Evolutionary conservation across 2,113 vertebrate genomes (phyloP).

Genomic region (Haemorhous mexicanus): DNA sequence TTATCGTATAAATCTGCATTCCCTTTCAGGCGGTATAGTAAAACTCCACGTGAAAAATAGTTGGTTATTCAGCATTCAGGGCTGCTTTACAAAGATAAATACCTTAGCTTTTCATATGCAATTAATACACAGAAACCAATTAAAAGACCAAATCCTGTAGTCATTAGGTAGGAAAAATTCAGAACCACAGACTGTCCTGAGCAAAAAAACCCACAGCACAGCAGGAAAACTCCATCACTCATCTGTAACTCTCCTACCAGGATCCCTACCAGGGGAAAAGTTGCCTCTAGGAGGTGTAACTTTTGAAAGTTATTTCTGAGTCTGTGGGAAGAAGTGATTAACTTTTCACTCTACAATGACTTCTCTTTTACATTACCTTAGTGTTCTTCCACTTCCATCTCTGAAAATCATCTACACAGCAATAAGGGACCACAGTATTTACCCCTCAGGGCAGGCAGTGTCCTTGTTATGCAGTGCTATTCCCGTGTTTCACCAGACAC

Average conservation of each 20-base stretch:
- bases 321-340: background rate
- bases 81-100: slow-evolving; percentile 50
- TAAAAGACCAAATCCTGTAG: slow-evolving; percentile 42
- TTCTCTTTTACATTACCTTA: background rate
- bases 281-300: slow-evolving; percentile 8
- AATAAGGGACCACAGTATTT: slow-evolving; percentile 38
- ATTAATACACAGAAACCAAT: slow-evolving; percentile 63
- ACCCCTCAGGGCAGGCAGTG: background rate
- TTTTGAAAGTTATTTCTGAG: slow-evolving; percentile 4
- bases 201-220: slow-evolving; percentile 17
- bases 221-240: background rate
- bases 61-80: slow-evolving; percentile 21
- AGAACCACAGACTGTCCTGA: background rate
- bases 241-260: background rate
- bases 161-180: slow-evolving; percentile 30
- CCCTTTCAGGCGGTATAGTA: slow-evolving; percentile 12
- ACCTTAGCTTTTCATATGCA: slow-evolving; percentile 13
- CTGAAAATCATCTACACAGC: background rate
- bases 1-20: slow-evolving; percentile 35
- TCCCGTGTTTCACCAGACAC: background rate
- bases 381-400: background rate
- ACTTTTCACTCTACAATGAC: background rate
- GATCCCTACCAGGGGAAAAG: background rate
- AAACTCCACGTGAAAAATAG: slow-evolving; percentile 46
- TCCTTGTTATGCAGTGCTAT: background rate